These are phyloP conservation scores for Discoglossus pictus DNA, from an alignment of 2,797 vertebrate genomes.

Conservation along the genomic window DNA sequence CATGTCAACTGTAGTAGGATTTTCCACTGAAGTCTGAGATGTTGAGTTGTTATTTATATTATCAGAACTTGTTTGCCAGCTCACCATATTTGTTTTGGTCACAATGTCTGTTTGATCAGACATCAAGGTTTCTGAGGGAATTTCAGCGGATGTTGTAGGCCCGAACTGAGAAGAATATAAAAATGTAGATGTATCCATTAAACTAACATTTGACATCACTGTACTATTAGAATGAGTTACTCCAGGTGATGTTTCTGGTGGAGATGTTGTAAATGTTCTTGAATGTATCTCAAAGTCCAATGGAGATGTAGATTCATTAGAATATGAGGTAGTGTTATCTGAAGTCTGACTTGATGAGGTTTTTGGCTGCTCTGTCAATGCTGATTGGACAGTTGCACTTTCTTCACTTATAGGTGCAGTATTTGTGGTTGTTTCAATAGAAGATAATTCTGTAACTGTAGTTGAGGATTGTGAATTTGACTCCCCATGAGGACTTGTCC, in stretches of 20 bases:
- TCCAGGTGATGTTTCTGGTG: background rate
- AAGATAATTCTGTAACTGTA: background rate
- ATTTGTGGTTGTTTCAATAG: background rate
- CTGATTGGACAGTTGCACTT: background rate
- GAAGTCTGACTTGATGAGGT: background rate
- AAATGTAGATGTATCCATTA: background rate
- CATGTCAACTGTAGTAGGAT: background rate
- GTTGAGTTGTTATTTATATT: background rate
- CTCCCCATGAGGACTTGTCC: background rate
- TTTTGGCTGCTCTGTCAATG: background rate
- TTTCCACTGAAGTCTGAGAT: background rate
- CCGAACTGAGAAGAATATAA: background rate
- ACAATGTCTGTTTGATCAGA: background rate
- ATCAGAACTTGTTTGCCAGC: background rate
- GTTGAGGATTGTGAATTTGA: background rate
- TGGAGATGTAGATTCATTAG: background rate
- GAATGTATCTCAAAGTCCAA: background rate
- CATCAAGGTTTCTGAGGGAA: background rate
- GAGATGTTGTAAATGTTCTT: background rate
- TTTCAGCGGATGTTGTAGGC: conserved; percentile 10
- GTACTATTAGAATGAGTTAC: background rate
- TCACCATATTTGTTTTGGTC: background rate
- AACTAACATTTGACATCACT: background rate
- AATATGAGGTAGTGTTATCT: background rate
- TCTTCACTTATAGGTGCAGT: background rate